Conservation (phyloP, 2,113 vertebrate species). For the Myiagra hebetior region DNA sequence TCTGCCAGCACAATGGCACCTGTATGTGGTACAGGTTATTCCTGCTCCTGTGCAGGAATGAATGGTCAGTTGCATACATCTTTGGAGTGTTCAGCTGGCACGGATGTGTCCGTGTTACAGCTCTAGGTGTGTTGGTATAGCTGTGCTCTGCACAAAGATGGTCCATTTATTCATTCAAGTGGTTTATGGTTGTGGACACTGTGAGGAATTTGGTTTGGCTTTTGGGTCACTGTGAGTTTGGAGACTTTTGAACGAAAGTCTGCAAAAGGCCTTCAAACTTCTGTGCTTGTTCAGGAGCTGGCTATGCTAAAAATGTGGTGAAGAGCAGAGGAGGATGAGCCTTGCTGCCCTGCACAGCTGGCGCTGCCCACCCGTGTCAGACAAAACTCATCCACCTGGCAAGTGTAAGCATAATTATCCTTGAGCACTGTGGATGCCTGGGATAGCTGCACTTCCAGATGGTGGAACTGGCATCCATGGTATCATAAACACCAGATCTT, state of each 20-base stretch:
- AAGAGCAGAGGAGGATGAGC: background rate
- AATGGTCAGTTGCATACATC: background rate
- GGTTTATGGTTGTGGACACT: background rate
- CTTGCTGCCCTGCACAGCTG: background rate
- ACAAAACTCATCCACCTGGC: background rate
- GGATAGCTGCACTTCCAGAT: background rate
- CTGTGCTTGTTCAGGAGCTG: background rate
- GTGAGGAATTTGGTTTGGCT: background rate
- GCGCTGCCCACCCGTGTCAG: accelerated
- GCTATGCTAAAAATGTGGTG: background rate
- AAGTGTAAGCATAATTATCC: background rate
- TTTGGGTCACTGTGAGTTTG: background rate
- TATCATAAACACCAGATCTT: background rate
- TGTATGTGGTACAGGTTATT: background rate
- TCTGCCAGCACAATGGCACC: background rate
- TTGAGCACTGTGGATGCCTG: background rate
- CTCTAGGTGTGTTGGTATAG: background rate
- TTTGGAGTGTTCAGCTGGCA: background rate
- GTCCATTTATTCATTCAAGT: background rate
- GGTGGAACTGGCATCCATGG: background rate
- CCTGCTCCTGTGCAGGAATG: background rate
- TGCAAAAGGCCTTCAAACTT: background rate
- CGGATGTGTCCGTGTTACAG: background rate
- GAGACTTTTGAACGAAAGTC: background rate
- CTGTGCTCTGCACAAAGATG: background rate